Evolutionary conservation across 2,797 vertebrate species (phyloP).

Genomic region (Heteromormyrus szaboi): DNA sequence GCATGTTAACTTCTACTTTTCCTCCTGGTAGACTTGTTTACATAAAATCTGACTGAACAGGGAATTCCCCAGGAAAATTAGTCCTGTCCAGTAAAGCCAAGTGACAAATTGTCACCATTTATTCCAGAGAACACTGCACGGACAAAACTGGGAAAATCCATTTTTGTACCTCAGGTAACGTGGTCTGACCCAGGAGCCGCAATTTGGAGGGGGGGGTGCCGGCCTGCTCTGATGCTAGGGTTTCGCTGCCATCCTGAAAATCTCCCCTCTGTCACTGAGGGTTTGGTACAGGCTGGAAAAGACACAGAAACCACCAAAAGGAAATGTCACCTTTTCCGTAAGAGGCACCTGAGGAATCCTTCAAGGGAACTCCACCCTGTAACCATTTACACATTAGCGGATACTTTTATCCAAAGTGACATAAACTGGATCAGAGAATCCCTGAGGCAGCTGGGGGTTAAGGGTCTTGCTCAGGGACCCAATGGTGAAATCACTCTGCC

Average conservation of each 20-base stretch:
- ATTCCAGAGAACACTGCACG: background rate
- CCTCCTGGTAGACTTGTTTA: background rate
- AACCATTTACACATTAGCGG: background rate
- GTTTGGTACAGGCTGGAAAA: background rate
- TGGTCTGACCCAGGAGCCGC: background rate
- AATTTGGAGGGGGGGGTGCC: background rate
- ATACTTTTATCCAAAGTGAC: background rate
- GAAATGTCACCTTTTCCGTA: background rate
- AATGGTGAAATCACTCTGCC: background rate
- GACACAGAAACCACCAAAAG: background rate
- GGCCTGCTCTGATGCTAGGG: no score
- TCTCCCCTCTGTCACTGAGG: background rate
- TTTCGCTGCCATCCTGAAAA: no score
- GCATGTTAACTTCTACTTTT: constrained; percentile 14
- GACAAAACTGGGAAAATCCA: background rate
- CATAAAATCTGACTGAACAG: background rate
- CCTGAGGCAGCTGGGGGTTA: background rate
- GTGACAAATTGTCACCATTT: background rate
- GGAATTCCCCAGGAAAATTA: constrained; percentile 14
- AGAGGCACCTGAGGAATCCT: background rate
- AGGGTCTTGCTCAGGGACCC: background rate
- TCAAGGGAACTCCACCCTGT: background rate
- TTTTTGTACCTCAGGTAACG: background rate
- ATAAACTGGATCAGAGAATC: background rate
- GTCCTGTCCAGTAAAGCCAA: background rate